Conservation (phyloP, 1,140 invertebrate species). For the Sitobion miscanthi region DNA sequence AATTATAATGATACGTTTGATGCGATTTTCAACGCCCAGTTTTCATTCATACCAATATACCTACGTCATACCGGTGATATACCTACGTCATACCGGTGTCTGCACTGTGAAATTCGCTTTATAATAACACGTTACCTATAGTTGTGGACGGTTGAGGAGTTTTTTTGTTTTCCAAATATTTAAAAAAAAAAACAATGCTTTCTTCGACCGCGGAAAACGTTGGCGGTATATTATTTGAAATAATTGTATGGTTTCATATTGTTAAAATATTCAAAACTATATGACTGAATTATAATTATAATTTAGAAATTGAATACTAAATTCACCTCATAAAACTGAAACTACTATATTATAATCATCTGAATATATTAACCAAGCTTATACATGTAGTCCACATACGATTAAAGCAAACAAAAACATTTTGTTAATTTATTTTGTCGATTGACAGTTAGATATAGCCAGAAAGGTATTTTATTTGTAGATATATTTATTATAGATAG, state of each 20-base stretch:
- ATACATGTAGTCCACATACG: neutral
- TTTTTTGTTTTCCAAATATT: constrained; percentile 2
- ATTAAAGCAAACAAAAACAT: neutral
- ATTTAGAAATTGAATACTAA: neutral
- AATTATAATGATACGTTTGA: neutral
- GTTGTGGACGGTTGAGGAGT: constrained; percentile 39
- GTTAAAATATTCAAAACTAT: neutral
- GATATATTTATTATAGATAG: neutral
- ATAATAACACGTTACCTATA: constrained; percentile 43
- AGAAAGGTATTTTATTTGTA: neutral
- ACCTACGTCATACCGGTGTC: neutral
- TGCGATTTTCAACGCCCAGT: neutral
- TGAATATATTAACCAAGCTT: neutral
- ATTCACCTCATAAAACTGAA: neutral
- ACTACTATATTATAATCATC: neutral
- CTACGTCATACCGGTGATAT: neutral
- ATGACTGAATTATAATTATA: neutral
- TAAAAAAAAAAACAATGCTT: neutral
- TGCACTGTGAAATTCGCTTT: neutral
- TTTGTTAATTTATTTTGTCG: neutral
- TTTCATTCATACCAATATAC: neutral
- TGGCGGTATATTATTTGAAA: neutral
- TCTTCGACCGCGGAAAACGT: neutral
- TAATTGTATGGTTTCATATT: constrained; percentile 12
- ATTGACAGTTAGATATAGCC: neutral